Conservation (phyloP, 2,888 invertebrate species). For the Cheilosia soror region DNA sequence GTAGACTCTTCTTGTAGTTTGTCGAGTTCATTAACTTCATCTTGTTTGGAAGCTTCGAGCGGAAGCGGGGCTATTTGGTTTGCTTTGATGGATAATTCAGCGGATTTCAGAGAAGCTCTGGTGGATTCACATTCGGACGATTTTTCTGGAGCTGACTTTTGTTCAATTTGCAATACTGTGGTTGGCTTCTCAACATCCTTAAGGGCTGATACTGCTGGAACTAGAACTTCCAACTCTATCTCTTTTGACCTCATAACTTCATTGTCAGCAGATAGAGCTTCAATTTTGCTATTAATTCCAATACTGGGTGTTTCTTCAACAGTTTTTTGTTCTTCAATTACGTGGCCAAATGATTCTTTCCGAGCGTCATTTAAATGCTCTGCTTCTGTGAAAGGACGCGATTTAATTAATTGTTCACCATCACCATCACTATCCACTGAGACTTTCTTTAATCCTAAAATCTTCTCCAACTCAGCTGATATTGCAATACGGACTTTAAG, state of each 20-base stretch:
- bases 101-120: background rate
- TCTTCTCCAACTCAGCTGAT: background rate
- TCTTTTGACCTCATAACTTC: too few species aligned
- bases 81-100: background rate
- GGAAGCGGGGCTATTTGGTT: too few species aligned
- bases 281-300: too few species aligned
- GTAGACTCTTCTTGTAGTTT: too few species aligned
- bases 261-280: too few species aligned
- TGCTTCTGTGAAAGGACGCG: background rate
- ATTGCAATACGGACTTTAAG: slow-evolving; percentile 11
- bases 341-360: background rate
- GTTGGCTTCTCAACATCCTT: background rate
- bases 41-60: too few species aligned
- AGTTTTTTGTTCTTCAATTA: too few species aligned
- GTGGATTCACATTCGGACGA: background rate
- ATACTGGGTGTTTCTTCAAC: too few species aligned
- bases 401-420: background rate
- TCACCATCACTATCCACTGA: too few species aligned
- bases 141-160: background rate
- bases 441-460: background rate
- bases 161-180: background rate
- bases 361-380: background rate
- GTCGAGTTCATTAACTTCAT: too few species aligned
- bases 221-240: background rate
- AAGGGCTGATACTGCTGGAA: background rate